phyloP scores from a whole-genome alignment of 2,888 invertebrate species.

The Microdon myrmicae region DNA sequence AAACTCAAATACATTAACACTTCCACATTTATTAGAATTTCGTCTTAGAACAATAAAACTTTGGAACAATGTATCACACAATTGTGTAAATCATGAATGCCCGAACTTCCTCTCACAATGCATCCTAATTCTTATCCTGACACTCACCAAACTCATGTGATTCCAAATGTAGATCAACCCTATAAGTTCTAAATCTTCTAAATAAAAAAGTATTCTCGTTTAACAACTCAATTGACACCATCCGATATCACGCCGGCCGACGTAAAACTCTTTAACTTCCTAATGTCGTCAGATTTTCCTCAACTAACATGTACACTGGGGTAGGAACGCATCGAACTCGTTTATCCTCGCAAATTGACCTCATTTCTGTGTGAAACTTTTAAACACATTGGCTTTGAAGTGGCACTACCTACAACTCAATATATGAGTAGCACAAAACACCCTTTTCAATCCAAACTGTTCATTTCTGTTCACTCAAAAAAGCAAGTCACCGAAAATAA shows the following conservation, averaged over 20 bases:
- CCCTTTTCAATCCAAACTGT: constrained; percentile 6
- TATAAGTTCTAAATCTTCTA: neutral
- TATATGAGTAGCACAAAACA: constrained; percentile 2
- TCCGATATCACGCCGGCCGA: too few species aligned
- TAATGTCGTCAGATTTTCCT: too few species aligned
- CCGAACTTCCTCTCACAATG: too few species aligned
- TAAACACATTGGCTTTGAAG: neutral
- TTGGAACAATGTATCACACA: too few species aligned
- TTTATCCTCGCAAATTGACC: constrained; percentile 15
- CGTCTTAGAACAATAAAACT: too few species aligned
- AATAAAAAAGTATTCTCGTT: neutral
- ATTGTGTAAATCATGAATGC: too few species aligned
- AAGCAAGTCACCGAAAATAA: constrained; percentile 23
- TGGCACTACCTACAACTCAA: constrained; percentile 2
- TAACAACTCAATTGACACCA: neutral
- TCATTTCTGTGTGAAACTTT: constrained; percentile 9
- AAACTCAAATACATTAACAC: too few species aligned
- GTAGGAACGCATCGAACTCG: neutral
- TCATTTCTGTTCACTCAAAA: constrained; percentile 15
- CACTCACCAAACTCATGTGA: too few species aligned
- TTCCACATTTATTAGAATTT: too few species aligned
- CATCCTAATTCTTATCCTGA: too few species aligned
- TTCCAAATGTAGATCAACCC: too few species aligned
- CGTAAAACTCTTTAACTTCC: too few species aligned
- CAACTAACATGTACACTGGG: neutral